phyloP scores from a whole-genome alignment of 2,797 vertebrate genomes.

The Alcedo quadribrachys region DNA sequence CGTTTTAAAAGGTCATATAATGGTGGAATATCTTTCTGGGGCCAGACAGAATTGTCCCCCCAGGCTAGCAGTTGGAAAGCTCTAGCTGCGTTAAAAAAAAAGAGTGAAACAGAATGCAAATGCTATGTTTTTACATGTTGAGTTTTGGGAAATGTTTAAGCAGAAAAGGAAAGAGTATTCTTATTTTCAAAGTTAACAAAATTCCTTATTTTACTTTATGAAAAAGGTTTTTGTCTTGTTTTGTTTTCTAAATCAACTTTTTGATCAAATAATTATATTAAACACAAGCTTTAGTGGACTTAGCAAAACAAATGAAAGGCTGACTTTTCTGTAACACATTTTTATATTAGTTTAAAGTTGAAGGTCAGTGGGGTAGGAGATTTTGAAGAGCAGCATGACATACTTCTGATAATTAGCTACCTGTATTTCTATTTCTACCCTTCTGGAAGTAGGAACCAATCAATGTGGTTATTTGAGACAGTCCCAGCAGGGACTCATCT shows the following conservation, averaged over 20 bases:
- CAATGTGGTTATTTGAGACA: background rate
- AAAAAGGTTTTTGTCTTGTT: background rate
- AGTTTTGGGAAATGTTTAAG: constrained; percentile 42
- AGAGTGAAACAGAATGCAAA: constrained; percentile 28
- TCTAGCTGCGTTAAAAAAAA: constrained; percentile 25
- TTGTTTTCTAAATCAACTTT: background rate
- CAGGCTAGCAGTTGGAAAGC: constrained; percentile 58
- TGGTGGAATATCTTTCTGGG: constrained; percentile 60
- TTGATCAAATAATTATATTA: background rate
- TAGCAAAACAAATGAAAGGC: background rate
- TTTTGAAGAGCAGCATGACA: background rate
- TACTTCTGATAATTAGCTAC: background rate
- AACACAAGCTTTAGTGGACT: background rate
- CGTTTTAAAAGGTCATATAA: constrained; percentile 69
- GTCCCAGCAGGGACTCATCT: background rate
- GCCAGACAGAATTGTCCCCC: constrained; percentile 56
- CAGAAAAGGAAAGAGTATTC: constrained; percentile 13
- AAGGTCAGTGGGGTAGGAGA: background rate
- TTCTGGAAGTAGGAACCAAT: background rate
- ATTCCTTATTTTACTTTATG: background rate
- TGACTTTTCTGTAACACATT: background rate
- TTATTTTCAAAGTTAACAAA: background rate
- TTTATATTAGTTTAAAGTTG: background rate
- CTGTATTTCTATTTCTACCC: background rate
- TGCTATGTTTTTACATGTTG: constrained; percentile 18